phyloP scores from a whole-genome alignment of 2,113 vertebrate genomes.

The Lamprologus lemairii region DNA sequence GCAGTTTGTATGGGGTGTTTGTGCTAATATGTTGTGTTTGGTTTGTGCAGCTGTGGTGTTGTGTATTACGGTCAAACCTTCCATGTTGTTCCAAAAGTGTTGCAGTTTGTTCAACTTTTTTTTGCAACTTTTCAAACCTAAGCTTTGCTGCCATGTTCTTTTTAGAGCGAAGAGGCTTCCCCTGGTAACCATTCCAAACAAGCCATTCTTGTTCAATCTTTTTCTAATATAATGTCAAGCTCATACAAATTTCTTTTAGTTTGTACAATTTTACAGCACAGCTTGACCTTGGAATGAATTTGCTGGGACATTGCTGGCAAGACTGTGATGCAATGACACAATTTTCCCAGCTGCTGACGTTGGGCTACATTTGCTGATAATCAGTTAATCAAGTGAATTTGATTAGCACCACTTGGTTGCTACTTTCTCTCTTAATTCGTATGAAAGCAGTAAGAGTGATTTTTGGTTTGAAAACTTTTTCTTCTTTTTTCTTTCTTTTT shows the following conservation, averaged over 20 bases:
- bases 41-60: background rate
- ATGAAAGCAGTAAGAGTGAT: accelerated
- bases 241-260: background rate
- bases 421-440: background rate
- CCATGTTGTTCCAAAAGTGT: background rate
- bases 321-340: background rate
- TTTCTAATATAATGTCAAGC: background rate
- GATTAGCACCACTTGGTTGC: background rate
- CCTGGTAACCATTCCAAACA: background rate
- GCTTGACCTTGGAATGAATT: background rate
- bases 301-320: background rate
- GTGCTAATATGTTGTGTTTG: background rate
- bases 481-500: background rate
- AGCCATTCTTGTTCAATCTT: background rate
- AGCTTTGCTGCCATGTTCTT: background rate
- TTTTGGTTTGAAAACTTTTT: background rate
- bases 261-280: background rate
- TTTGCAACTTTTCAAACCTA: background rate
- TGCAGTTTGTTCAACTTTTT: background rate
- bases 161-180: background rate
- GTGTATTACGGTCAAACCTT: background rate
- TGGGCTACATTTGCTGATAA: background rate
- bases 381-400: background rate
- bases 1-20: background rate
- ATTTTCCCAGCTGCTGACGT: background rate